phyloP scores from a whole-genome alignment of 92 coral and sea anemone genomes.

The Epizoanthus scotinus region DNA sequence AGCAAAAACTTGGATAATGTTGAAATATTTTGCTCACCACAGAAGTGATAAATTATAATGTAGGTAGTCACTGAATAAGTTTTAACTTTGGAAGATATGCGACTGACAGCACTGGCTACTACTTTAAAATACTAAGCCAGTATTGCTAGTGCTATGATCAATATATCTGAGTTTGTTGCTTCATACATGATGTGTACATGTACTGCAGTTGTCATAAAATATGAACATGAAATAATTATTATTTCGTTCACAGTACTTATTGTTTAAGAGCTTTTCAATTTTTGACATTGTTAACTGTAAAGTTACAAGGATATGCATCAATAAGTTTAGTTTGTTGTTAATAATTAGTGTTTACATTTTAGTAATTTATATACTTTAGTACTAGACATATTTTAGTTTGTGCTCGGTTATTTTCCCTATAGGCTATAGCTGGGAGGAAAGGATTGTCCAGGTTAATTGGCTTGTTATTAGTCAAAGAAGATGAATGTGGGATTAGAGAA shows the following conservation, averaged over 20 bases:
- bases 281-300: not conserved
- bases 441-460: no score
- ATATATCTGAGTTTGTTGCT: no score
- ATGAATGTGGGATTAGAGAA: no score
- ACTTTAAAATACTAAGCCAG: no score
- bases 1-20: conserved; percentile 82
- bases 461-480: no score
- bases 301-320: not conserved
- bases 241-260: not conserved
- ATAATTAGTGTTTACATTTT: not conserved
- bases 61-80: not conserved
- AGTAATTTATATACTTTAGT: not conserved
- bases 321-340: not conserved
- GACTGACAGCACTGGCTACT: not conserved
- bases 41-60: conserved; percentile 38
- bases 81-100: not conserved
- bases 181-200: no score
- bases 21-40: conserved; percentile 79
- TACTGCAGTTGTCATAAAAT: no score
- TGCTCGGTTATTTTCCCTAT: no score
- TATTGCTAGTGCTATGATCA: no score
- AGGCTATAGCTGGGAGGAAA: no score
- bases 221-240: not conserved
- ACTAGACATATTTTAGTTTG: no score
- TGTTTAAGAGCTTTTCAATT: not conserved